Evolutionary conservation across 2,797 vertebrate genomes (phyloP).

Genomic region (Lophotriccus pileatus): DNA sequence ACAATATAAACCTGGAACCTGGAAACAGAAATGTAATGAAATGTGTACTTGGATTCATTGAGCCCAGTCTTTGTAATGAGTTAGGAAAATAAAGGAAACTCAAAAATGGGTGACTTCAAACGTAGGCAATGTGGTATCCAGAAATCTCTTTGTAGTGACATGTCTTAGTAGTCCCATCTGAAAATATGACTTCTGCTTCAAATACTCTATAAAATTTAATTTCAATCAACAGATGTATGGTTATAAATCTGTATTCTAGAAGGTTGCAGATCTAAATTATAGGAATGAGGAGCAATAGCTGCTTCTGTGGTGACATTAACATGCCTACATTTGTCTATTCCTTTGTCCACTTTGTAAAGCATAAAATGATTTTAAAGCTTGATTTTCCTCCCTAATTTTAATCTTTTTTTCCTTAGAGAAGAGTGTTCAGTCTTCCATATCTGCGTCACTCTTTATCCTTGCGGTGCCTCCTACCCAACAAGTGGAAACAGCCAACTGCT

Average conservation of each 20-base stretch:
- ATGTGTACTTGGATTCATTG: background rate
- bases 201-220: background rate
- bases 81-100: background rate
- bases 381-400: accelerated
- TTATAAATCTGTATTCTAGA: background rate
- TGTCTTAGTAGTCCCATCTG: background rate
- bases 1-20: background rate
- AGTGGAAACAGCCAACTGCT: background rate
- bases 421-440: background rate
- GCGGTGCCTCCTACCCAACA: background rate
- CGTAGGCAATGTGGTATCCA: background rate
- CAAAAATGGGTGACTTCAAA: background rate
- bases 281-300: background rate
- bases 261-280: background rate
- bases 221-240: background rate
- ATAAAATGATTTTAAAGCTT: background rate
- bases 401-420: background rate
- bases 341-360: background rate
- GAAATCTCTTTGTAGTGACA: background rate
- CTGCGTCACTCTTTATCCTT: background rate
- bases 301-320: accelerated
- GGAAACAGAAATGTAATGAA: background rate
- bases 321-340: background rate
- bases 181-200: background rate
- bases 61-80: background rate